Conservation (phyloP, 2,888 invertebrate species). For the Calliphora vomitoria region DNA sequence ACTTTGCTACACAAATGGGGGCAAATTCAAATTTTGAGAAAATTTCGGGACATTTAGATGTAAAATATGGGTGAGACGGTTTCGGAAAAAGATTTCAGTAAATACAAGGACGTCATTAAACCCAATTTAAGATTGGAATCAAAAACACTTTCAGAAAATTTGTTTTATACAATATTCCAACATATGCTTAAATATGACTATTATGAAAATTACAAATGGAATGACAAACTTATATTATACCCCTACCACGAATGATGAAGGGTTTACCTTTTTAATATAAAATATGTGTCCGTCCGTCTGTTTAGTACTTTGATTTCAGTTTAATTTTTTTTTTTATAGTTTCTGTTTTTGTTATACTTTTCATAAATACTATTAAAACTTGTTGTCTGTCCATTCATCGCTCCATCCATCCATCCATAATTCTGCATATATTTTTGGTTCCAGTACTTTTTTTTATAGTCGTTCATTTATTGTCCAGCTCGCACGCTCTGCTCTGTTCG, state of each 20-base stretch:
- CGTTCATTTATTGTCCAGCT: conserved; percentile 30
- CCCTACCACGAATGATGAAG: background rate
- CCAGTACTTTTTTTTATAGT: conserved; percentile 37
- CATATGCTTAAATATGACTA: too few species aligned
- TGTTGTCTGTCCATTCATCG: conserved; percentile 27
- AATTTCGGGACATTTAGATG: background rate
- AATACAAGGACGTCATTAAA: too few species aligned
- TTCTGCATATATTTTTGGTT: conserved; percentile 80
- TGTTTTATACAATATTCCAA: too few species aligned
- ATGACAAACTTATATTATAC: background rate
- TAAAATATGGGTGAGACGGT: background rate
- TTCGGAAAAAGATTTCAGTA: too few species aligned
- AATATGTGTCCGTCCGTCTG: conserved; percentile 36
- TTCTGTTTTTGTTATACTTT: conserved; percentile 44
- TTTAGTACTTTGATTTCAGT: conserved; percentile 28
- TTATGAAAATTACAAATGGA: background rate
- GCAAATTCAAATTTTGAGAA: too few species aligned
- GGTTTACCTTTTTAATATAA: background rate
- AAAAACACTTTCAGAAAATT: too few species aligned
- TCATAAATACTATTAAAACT: conserved; percentile 55
- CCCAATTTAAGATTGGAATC: too few species aligned
- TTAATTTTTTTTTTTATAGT: background rate
- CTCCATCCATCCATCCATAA: conserved; percentile 75
- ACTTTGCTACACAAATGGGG: too few species aligned
- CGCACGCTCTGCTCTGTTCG: conserved; percentile 19